Evolutionary conservation across 1,140 invertebrate species (phyloP).

Genomic region (Drosophila pseudoananassae): DNA sequence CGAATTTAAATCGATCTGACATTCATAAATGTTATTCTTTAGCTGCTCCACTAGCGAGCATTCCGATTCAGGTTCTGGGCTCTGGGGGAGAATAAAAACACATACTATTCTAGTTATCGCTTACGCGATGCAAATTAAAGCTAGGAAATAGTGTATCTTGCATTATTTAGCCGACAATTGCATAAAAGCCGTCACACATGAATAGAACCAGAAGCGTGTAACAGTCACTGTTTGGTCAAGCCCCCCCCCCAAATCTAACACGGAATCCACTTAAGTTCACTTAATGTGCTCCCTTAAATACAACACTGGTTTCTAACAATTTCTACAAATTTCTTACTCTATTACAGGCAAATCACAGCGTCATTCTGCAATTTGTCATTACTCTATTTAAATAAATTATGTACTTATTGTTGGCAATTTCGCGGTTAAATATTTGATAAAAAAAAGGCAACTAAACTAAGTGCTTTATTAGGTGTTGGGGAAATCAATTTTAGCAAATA

Average conservation of each 20-base stretch:
- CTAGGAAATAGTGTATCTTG: slow-evolving; percentile 26
- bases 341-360: neutral
- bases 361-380: neutral
- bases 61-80: slow-evolving; percentile 28
- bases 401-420: neutral
- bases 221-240: slow-evolving; percentile 15
- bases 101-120: slow-evolving; percentile 7
- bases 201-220: slow-evolving; percentile 17
- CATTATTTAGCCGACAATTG: slow-evolving; percentile 25
- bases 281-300: slow-evolving; percentile 15
- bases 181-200: slow-evolving; percentile 40
- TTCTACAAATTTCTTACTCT: neutral
- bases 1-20: slow-evolving; percentile 13
- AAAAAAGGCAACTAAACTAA: neutral
- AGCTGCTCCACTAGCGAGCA: slow-evolving; percentile 11
- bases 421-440: neutral
- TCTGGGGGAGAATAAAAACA: slow-evolving; percentile 1
- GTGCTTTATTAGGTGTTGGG: neutral
- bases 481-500: slow-evolving; percentile 1
- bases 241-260: slow-evolving; percentile 2
- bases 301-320: slow-evolving; percentile 8
- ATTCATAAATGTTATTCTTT: slow-evolving; percentile 16
- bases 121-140: slow-evolving; percentile 11
- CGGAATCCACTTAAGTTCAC: slow-evolving; percentile 29
- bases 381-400: slow-evolving; percentile 1